Conservation (phyloP, 2,888 invertebrate species). For the Griposia aprilina region DNA sequence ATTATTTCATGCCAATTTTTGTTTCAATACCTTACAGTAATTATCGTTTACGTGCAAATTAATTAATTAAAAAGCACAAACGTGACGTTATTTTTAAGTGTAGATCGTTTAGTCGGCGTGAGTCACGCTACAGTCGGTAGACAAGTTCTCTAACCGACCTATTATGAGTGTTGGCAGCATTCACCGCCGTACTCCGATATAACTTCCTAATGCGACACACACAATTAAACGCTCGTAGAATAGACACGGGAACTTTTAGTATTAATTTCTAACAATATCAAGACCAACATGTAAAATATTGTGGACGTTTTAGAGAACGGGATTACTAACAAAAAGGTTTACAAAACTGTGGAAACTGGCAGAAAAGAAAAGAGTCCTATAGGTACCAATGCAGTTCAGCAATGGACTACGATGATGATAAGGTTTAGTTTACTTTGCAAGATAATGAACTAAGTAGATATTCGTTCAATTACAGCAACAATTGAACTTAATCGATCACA, state of each 20-base stretch:
- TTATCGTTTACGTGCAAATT: slow-evolving; percentile 29
- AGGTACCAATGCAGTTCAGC: background rate
- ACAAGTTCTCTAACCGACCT: slow-evolving; percentile 66
- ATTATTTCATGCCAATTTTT: slow-evolving; percentile 2
- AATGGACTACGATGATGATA: background rate
- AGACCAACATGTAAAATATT: slow-evolving; percentile 8
- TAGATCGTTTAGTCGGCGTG: slow-evolving; percentile 57
- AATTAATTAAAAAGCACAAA: slow-evolving; percentile 46
- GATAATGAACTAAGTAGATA: background rate
- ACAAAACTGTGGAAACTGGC: background rate
- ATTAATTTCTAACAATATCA: slow-evolving; percentile 28
- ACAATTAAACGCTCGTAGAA: slow-evolving; percentile 68
- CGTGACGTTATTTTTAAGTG: slow-evolving; percentile 56
- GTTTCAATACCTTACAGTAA: slow-evolving; percentile 20
- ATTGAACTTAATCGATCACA: slow-evolving; percentile 57
- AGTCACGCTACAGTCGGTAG: slow-evolving; percentile 59
- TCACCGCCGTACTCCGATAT: slow-evolving; percentile 70
- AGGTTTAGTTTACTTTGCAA: background rate
- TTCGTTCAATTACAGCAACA: slow-evolving; percentile 21
- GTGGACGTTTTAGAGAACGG: slow-evolving; percentile 7
- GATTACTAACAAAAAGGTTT: background rate
- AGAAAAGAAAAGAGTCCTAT: background rate
- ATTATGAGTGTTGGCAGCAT: slow-evolving; percentile 72
- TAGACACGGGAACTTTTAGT: slow-evolving; percentile 44
- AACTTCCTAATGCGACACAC: slow-evolving; percentile 70